Evolutionary conservation across 2,113 vertebrate species (phyloP), one percentile per base, ranked within the genome.

Genomic region (Pseudolaguvia tuberculata): DNA sequence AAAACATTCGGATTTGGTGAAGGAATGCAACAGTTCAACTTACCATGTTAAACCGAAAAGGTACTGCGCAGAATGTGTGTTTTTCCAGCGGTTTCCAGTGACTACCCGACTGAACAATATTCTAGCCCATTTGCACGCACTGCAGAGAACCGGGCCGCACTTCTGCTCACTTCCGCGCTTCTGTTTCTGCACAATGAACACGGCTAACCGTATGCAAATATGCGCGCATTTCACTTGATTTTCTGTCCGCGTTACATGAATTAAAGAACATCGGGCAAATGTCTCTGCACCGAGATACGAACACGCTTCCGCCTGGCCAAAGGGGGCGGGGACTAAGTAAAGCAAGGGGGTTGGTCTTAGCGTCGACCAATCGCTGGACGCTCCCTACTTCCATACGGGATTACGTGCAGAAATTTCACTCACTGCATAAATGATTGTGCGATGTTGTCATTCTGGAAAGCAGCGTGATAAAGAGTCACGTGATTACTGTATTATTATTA

Each of bases 271-370:
- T 76, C 87, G 18, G 72, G 35, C 77, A 53, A 89, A 90, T 88
- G 88, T 88, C 87, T 91, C 89, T 88, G 51, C 88, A 89, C 89
- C 88, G 88, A 89, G 88, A 82, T 85, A 86, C 85, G 88, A 85
- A 84, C 84, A 61, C 87, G 91, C 90, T 93, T 92, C 91, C 92
- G 90, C 88, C 86, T 84, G 79, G 84, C 84, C 79, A 82, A 84
- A 69, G 80, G 86, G 89, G 88, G 89, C 73, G 66, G 51, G 84
- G 83, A 56, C 50, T 83, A 83, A 80, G 79, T 66, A 77, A 17
- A 82, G 82, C 3, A 17, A 83, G 85, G 85, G 73, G 79, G 79
- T 50, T 68, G 81, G 73, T 47, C 50, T 65, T 18, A 2, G 56
- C 13, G 56, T 73, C 62, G n/a, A 27, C 76, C 73, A 71, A 72